Conservation (phyloP, 37 sponge, comb jelly and placozoan genomes). For the Axinella damicornis region DNA sequence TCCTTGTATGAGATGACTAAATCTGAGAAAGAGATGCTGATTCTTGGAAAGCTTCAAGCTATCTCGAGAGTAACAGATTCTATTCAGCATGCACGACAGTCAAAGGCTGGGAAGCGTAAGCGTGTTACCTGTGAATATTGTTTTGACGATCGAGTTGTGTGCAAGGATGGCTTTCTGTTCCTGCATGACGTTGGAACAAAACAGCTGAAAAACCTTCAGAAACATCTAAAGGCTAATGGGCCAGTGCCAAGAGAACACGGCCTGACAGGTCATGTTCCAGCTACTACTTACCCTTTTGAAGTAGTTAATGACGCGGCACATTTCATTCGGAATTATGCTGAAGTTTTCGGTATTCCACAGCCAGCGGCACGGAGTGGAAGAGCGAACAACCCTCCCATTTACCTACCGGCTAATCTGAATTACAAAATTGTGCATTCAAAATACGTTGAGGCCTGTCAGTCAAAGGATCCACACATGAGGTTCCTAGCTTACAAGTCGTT, state of each 20-base stretch:
- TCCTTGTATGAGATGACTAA: slow-evolving; percentile 18
- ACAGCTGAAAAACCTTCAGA: slow-evolving; percentile 29
- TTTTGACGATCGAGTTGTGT: slow-evolving; percentile 42
- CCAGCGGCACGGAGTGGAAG: slow-evolving; percentile 16
- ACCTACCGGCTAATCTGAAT: slow-evolving; percentile 22
- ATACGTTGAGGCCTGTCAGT: slow-evolving; percentile 14
- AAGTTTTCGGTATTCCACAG: slow-evolving; percentile 13
- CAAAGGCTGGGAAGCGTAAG: slow-evolving; percentile 4
- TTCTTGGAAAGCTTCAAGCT: slow-evolving; percentile 46
- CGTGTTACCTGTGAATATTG: slow-evolving; percentile 6
- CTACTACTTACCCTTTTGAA: slow-evolving; percentile 44
- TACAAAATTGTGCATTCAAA: slow-evolving; percentile 14
- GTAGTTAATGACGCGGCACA: neutral
- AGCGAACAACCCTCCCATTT: slow-evolving; percentile 22
- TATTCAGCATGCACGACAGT: slow-evolving; percentile 26
- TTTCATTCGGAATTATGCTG: slow-evolving; percentile 33
- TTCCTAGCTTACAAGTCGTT: slow-evolving; percentile 2
- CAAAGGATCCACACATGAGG: neutral
- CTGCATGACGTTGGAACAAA: slow-evolving; percentile 30
- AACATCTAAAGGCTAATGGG: slow-evolving; percentile 29
- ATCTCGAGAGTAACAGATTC: neutral
- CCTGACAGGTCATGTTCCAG: neutral
- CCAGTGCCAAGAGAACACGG: slow-evolving; percentile 25
- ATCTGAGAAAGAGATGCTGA: slow-evolving; percentile 30
- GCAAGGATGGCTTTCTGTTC: slow-evolving; percentile 24